Evolutionary conservation across 2,113 vertebrate genomes (phyloP).

Genomic region (Pristiophorus japonicus): DNA sequence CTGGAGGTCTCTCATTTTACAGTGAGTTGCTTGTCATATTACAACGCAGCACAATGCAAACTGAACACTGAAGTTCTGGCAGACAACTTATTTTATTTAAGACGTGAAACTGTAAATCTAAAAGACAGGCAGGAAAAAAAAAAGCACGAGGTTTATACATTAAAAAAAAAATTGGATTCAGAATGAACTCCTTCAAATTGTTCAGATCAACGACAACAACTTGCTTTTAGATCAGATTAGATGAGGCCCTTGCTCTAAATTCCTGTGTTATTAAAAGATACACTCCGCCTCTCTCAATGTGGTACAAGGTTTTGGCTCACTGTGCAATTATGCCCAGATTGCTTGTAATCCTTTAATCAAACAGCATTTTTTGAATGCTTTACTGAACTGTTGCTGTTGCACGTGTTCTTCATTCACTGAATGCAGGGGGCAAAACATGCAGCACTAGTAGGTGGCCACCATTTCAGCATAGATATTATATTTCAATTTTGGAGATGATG

Average conservation of each 20-base stretch:
- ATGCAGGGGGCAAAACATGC: neutral
- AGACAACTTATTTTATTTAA: neutral
- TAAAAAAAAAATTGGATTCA: neutral
- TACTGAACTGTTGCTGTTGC: neutral
- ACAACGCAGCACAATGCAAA: neutral
- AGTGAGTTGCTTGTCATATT: neutral
- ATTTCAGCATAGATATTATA: neutral
- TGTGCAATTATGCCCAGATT: neutral
- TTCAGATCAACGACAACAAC: neutral
- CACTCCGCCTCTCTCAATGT: neutral
- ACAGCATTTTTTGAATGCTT: neutral
- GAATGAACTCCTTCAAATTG: neutral
- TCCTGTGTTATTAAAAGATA: neutral
- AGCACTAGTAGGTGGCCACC: neutral
- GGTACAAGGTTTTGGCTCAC: neutral
- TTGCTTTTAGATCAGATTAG: neutral
- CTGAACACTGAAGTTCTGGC: slow-evolving; percentile 1
- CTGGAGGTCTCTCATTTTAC: slow-evolving; percentile 28
- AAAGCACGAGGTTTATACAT: neutral
- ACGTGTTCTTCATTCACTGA: slow-evolving; percentile 3
- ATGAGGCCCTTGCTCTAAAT: neutral
- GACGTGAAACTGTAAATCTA: neutral
- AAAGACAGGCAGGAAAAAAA: neutral
- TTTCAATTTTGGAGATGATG: neutral
- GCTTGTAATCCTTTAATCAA: neutral